Evolutionary conservation across 2,888 invertebrate species (phyloP).

Genomic region (Patella caerulea): DNA sequence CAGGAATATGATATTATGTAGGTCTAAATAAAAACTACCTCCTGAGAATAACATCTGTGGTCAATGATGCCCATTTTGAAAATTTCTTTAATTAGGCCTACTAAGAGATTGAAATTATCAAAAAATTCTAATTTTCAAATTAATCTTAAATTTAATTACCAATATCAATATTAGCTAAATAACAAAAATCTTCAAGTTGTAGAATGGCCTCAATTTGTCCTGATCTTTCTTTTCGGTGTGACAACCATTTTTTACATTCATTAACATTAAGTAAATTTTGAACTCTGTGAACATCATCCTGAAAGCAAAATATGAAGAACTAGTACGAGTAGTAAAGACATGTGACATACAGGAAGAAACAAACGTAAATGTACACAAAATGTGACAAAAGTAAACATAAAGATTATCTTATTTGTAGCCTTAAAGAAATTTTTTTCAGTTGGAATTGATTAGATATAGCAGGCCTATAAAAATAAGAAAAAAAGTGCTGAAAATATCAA

Average conservation of each 20-base stretch:
- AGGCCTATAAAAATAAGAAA: too few relatives aligned
- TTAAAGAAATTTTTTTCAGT: too few relatives aligned
- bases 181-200: slow-evolving; percentile 55
- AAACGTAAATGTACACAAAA: background rate
- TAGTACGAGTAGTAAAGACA: background rate
- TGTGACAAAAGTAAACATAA: background rate
- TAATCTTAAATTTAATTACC: slow-evolving; percentile 39
- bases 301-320: slow-evolving; percentile 23
- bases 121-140: too few relatives aligned
- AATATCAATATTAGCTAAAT: slow-evolving; percentile 58
- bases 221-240: slow-evolving; percentile 46
- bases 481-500: too few relatives aligned
- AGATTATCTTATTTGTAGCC: too few relatives aligned
- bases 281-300: slow-evolving; percentile 62
- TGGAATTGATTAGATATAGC: too few relatives aligned
- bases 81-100: too few relatives aligned
- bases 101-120: too few relatives aligned
- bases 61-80: too few relatives aligned
- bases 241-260: slow-evolving; percentile 58
- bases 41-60: too few relatives aligned
- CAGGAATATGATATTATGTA: too few relatives aligned
- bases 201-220: slow-evolving; percentile 55
- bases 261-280: slow-evolving; percentile 50
- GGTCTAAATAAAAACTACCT: too few relatives aligned
- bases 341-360: background rate